Base-by-base conservation (phyloP, 1,140 invertebrate genomes). In the Apis laboriosa region DNA sequence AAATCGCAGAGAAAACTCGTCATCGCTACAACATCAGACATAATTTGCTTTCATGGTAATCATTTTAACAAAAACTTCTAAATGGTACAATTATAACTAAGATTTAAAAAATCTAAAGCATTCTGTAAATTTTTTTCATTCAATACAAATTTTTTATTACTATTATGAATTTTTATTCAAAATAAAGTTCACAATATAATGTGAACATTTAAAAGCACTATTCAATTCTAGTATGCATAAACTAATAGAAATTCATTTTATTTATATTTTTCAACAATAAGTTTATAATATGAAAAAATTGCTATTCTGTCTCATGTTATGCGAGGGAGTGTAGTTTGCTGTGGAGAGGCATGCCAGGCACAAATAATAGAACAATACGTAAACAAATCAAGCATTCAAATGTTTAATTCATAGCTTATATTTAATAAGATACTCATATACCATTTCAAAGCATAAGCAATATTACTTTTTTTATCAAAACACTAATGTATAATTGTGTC, bases 1-100 rank as follows among this genome's bases (percentile, higher is more conserved):
- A 97, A 95, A 94, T 97, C 96, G 92, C 95, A 94, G 90, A 96
- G 95, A 94, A 96, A 95, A 92, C 96, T 95, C 90, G 95, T 90
- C 88, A 96, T 87, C 89, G 96, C 97, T 97, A 96, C 93, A 95
- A 94, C 92, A 94, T 90, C 83, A 92, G 86, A 93, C 87, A 90
- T 86, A 72, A 72, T 80, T 88, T 84, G 86, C 86, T 86, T 88
- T 91, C 84, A 90, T 83, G 86, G 84, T 85, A 82, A 89, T 78
- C 84, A 60, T 67, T 83, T 60, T 64, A 34, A 28, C 0, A 75
- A 73, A 17, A 79, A 43, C 34, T 68, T 73, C 64, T 66, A 63
- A 28, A 51, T 55, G 34, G 13, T 43, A 60, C 43, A 58, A 74
- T 67, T 56, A 58, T 76, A 24, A 4, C 28, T 55, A 58, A 58